Conservation (phyloP, 2,797 vertebrate genomes). For the Coluber constrictor region DNA sequence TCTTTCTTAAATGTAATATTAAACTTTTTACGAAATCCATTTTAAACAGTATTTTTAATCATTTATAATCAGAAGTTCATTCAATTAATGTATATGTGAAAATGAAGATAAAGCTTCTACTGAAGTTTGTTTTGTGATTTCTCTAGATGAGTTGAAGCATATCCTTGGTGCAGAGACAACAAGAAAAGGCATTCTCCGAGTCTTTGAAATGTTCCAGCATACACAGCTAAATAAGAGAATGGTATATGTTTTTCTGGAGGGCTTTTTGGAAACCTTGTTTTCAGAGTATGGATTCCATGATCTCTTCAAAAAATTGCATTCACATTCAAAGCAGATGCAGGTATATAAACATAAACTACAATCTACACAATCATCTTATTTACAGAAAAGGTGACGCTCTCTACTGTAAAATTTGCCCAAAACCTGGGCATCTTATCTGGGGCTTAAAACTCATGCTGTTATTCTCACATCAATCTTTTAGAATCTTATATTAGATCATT, state of each 20-base stretch:
- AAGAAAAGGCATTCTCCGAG: constrained; percentile 94
- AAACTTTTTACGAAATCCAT: neutral
- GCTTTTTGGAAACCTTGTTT: constrained; percentile 97
- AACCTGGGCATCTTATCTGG: constrained; percentile 71
- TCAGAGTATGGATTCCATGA: constrained; percentile 96
- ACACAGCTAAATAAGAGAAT: constrained; percentile 95
- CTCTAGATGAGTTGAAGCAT: constrained; percentile 95
- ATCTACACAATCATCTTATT: constrained; percentile 77
- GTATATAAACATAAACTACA: constrained; percentile 91
- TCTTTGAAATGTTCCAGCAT: constrained; percentile 99
- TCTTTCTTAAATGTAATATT: neutral
- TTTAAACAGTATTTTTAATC: constrained; percentile 1
- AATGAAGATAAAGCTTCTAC: neutral
- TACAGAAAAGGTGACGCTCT: constrained; percentile 96
- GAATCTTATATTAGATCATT: constrained; percentile 71
- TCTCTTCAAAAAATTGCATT: constrained; percentile 97
- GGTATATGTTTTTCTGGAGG: constrained; percentile 95
- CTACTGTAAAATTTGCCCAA: constrained; percentile 68
- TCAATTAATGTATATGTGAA: neutral
- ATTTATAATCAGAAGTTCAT: neutral
- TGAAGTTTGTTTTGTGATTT: constrained; percentile 25
- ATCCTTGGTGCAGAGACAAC: constrained; percentile 98
- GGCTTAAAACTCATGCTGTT: constrained; percentile 69
- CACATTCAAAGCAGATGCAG: constrained; percentile 88
- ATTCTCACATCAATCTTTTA: constrained; percentile 72